Evolutionary conservation across 1,140 invertebrate species (phyloP), one percentile per base, ranked within the genome.

Genomic region (Eueides isabella): DNA sequence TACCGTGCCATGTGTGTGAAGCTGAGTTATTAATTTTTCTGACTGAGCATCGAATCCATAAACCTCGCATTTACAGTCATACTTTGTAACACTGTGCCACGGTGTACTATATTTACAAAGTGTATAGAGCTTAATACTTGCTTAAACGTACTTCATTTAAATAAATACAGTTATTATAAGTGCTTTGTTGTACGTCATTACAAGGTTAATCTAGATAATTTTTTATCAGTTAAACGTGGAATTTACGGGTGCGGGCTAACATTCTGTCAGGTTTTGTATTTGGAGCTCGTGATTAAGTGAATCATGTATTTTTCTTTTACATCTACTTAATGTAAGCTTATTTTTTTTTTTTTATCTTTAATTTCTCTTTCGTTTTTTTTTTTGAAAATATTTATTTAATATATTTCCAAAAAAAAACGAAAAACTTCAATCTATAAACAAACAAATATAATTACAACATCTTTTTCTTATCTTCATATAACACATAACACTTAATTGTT

Each of bases 121-220:
- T 55, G 11, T 23, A 55, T 26, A 23, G 26, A 26, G 9, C 12
- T 11, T 11, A 38, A 38, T 12, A 55, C 7, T 11, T 6, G 4
- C 44, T 23, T 38, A 16, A 44, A 19, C n/a, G 5, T 4, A 55
- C 9, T 55, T 62, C 2, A 62, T 30, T 62, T 62, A n/a, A 62
- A 31, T 64, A 48, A 65, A n/a, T 35, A 72, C 71, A 66, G 71
- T 72, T 72, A 72, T 62, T 23, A 55, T 26, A 38, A 38, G 35
- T 38, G 11, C 48, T 23, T 62, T 19, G 28, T 30, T 2, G 64
- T 55, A 11, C 35, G 44, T 72, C 64, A 72, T 71, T 38, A 48
- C 70, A 48, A 67, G 71, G 65, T 73, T 26, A 61, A 73, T 73
- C 71, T 67, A 73, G 71, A 73, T 73, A 67, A 67, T 35, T 63